phyloP scores from a whole-genome alignment of 2,888 invertebrate species.

The Troilus luridus region DNA sequence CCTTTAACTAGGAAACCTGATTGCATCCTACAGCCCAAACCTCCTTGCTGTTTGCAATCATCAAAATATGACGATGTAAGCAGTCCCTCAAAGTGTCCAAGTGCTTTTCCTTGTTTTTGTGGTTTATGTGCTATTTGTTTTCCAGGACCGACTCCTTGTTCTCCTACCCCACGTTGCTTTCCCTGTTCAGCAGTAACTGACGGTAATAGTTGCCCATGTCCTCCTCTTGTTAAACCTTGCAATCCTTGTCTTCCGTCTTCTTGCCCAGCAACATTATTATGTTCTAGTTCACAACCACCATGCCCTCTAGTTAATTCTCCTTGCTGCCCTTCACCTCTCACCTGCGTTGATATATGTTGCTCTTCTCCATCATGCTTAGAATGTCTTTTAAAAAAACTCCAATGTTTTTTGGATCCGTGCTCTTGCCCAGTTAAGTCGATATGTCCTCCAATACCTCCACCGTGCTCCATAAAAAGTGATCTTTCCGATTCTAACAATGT shows the following conservation, averaged over 20 bases:
- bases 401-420: conserved; percentile 8
- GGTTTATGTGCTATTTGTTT: conserved; percentile 30
- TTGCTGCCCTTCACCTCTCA: neutral
- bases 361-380: conserved; percentile 15
- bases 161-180: neutral
- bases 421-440: conserved; percentile 31
- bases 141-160: neutral
- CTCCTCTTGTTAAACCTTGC: conserved; percentile 2
- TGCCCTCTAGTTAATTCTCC: conserved; percentile 33
- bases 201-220: neutral
- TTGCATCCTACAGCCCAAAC: conserved; percentile 35
- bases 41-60: conserved; percentile 6
- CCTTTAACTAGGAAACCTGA: conserved; percentile 49
- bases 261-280: neutral
- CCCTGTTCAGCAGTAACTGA: neutral
- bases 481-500: neutral
- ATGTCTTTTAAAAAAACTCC: conserved; percentile 13
- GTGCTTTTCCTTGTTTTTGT: neutral
- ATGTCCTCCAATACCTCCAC: conserved; percentile 54
- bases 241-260: neutral
- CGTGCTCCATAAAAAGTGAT: conserved; percentile 21
- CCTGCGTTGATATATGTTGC: neutral
- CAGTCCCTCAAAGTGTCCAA: neutral
- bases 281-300: conserved; percentile 33
- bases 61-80: conserved; percentile 12